Conservation (phyloP, 2,797 vertebrate species). For the Syndactyla subalaris region DNA sequence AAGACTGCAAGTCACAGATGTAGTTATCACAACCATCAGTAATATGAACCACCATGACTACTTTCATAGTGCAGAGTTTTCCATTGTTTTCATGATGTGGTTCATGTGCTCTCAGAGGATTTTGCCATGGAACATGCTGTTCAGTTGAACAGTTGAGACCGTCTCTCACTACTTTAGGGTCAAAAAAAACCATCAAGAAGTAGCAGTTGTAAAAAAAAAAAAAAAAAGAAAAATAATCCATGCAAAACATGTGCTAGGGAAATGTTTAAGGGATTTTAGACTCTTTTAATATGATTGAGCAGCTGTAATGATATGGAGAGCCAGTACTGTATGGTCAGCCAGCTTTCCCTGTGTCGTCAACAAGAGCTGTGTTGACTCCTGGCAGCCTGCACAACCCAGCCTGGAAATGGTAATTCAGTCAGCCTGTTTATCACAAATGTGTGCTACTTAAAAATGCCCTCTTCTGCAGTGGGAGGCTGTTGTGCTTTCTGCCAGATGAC, state of each 20-base stretch:
- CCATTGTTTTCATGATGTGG: background rate
- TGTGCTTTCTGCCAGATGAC: conserved; percentile 22
- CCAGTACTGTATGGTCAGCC: background rate
- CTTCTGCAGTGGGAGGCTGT: background rate
- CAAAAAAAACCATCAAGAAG: background rate
- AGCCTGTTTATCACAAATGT: conserved; percentile 3
- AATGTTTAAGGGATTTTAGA: background rate
- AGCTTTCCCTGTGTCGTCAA: background rate
- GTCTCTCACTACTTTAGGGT: background rate
- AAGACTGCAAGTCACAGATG: background rate
- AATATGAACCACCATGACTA: background rate
- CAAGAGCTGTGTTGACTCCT: background rate
- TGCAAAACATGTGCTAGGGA: background rate
- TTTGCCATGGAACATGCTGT: background rate
- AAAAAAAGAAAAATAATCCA: background rate
- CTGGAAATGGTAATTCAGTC: conserved; percentile 1
- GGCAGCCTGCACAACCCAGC: background rate
- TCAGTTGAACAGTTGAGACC: background rate
- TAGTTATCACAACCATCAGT: background rate
- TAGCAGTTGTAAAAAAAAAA: background rate
- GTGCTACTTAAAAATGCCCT: conserved; percentile 35
- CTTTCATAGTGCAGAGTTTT: background rate
- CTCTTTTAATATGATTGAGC: background rate
- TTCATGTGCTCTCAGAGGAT: background rate
- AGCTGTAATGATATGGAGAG: background rate